phyloP scores from a whole-genome alignment of 2,888 invertebrate genomes.

The Escarpia spicata region DNA sequence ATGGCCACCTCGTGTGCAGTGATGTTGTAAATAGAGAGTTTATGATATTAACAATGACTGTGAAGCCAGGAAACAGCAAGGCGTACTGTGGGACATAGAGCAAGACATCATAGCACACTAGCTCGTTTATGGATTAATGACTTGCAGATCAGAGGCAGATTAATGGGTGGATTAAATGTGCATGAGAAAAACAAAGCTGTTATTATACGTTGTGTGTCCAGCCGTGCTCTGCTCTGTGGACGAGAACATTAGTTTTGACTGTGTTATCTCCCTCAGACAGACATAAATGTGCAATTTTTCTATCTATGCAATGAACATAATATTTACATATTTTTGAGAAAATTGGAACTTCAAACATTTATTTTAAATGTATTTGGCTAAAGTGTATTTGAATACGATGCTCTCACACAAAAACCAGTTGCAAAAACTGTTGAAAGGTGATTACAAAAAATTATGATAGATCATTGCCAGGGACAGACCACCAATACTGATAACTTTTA shows the following conservation, averaged over 20 bases:
- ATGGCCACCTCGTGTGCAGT: neutral
- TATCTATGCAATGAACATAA: neutral
- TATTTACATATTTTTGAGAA: neutral
- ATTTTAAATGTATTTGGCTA: too few species aligned
- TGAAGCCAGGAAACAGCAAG: neutral
- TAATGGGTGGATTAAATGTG: neutral
- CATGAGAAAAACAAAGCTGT: constrained; percentile 3
- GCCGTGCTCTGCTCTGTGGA: neutral
- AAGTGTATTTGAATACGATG: neutral
- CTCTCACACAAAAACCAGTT: neutral
- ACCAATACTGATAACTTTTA: too few species aligned
- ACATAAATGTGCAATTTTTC: neutral
- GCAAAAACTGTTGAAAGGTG: neutral
- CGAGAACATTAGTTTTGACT: neutral
- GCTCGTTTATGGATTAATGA: constrained; percentile 6
- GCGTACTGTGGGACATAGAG: neutral
- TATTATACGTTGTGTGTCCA: neutral
- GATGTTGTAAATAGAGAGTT: neutral
- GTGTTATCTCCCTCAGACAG: neutral
- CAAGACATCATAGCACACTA: neutral
- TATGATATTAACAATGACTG: neutral
- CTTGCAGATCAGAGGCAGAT: constrained; percentile 1
- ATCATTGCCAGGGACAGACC: too few species aligned
- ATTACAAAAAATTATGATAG: neutral
- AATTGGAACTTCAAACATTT: neutral